Percentiles rank a stretch among this genome's conserved stretches.
phyloP scores from a whole-genome alignment of 2,888 invertebrate genomes.

The Meliscaeva auricollis region DNA sequence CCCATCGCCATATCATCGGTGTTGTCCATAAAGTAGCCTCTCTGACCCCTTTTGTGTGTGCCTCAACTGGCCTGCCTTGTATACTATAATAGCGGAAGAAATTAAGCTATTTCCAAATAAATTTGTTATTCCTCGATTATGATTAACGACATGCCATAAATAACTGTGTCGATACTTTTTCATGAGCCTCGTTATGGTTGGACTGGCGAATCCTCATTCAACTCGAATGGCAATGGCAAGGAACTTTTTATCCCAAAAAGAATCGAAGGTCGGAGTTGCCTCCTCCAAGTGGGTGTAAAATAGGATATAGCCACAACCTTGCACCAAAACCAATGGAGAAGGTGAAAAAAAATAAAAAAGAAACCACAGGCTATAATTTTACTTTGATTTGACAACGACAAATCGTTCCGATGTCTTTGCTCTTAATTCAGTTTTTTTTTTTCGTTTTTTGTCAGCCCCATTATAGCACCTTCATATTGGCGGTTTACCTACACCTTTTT shows the following conservation, averaged over 20 bases:
- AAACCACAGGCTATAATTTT: slow-evolving; percentile 70
- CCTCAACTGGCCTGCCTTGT: neutral
- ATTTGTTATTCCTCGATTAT: slow-evolving; percentile 75
- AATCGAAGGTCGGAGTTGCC: slow-evolving; percentile 4
- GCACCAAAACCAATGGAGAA: neutral
- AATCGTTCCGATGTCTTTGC: slow-evolving; percentile 67
- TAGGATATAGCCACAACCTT: slow-evolving; percentile 7
- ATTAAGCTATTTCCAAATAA: slow-evolving; percentile 76
- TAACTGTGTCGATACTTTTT: slow-evolving; percentile 74
- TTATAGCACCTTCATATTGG: neutral
- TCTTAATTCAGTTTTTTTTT: slow-evolving; percentile 25
- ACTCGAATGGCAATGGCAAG: slow-evolving; percentile 4
- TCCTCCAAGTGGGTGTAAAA: slow-evolving; percentile 26
- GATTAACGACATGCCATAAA: slow-evolving; percentile 75
- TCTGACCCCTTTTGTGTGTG: neutral
- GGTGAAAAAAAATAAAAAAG: neutral
- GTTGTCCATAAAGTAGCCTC: slow-evolving; percentile 8
- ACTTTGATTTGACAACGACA: slow-evolving; percentile 75
- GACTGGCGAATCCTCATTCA: slow-evolving; percentile 1
- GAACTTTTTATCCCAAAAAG: slow-evolving; percentile 12
- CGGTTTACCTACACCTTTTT: slow-evolving; percentile 17
- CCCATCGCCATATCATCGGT: neutral
- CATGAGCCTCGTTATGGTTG: slow-evolving; percentile 52
- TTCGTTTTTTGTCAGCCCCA: neutral
- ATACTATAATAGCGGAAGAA: slow-evolving; percentile 68